These are phyloP conservation scores for Artemia sinica DNA, from an alignment of 2,888 invertebrate species.

Conservation along the genomic window DNA sequence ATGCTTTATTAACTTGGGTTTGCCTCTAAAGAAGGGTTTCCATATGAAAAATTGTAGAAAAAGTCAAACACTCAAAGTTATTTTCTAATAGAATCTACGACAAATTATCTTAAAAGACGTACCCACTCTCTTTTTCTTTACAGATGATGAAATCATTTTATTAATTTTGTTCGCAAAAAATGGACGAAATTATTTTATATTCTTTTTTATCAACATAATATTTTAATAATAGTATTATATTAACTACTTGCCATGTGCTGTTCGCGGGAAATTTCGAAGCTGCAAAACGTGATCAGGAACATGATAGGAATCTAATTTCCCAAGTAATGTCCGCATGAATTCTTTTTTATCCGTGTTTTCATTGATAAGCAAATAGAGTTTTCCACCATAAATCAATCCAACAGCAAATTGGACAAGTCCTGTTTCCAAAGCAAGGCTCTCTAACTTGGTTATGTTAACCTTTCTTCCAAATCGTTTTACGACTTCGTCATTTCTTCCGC, in stretches of 20 bases:
- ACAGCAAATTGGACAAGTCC: constrained; percentile 21
- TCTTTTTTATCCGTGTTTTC: not conserved
- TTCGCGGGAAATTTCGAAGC: constrained; percentile 29
- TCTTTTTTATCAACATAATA: no score
- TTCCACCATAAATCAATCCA: constrained; percentile 28
- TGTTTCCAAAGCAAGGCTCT: constrained; percentile 11
- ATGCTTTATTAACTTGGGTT: no score
- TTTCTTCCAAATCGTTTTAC: constrained; percentile 21
- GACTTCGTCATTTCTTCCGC: constrained; percentile 18
- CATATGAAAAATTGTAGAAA: no score
- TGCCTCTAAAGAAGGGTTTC: no score
- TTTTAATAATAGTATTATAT: not conserved
- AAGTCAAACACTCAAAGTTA: no score
- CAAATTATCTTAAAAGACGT: no score
- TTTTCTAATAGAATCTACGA: no score
- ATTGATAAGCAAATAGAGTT: constrained; percentile 38
- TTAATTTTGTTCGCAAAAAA: no score
- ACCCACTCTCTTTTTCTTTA: no score
- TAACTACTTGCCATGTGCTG: constrained; percentile 29
- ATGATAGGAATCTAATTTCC: constrained; percentile 28
- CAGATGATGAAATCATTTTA: no score
- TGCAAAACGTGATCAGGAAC: constrained; percentile 28
- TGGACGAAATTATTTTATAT: no score
- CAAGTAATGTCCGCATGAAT: not conserved
- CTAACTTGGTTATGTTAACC: constrained; percentile 17